Conservation (phyloP, 2,888 invertebrate genomes). For the Pheosia gnoma region DNA sequence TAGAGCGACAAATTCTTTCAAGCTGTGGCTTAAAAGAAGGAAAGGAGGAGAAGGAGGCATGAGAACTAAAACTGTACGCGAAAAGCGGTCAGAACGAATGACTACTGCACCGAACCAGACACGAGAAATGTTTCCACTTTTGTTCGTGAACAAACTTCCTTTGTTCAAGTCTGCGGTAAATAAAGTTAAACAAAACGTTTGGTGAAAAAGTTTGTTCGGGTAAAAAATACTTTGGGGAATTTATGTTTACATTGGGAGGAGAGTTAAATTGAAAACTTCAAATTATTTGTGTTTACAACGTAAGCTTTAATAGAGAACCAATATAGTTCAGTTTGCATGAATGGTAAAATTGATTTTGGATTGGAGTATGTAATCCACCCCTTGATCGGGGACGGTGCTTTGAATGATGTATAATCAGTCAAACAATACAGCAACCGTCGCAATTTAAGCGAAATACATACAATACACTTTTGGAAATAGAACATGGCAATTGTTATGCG, state of each 20-base stretch:
- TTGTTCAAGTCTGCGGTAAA: constrained; percentile 3
- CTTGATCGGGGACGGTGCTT: no score
- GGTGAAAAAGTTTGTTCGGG: neutral
- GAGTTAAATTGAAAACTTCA: neutral
- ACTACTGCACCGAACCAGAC: neutral
- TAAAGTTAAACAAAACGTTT: constrained; percentile 3
- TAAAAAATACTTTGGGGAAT: neutral
- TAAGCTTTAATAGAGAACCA: no score
- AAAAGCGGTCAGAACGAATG: neutral
- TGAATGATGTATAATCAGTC: no score
- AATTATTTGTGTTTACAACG: neutral
- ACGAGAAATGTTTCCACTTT: neutral
- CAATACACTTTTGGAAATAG: no score
- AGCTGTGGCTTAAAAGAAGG: neutral
- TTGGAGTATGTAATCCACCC: neutral
- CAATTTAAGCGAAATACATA: no score
- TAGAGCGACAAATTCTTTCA: neutral
- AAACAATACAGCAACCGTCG: no score
- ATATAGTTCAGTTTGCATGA: neutral
- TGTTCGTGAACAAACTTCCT: neutral
- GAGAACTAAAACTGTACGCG: neutral
- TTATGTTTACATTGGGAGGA: neutral
- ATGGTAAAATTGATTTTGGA: no score
- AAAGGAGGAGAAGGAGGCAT: neutral
- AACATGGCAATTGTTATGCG: no score